Base-by-base conservation (phyloP, 2,113 vertebrate species). In the Chloebia gouldiae region DNA sequence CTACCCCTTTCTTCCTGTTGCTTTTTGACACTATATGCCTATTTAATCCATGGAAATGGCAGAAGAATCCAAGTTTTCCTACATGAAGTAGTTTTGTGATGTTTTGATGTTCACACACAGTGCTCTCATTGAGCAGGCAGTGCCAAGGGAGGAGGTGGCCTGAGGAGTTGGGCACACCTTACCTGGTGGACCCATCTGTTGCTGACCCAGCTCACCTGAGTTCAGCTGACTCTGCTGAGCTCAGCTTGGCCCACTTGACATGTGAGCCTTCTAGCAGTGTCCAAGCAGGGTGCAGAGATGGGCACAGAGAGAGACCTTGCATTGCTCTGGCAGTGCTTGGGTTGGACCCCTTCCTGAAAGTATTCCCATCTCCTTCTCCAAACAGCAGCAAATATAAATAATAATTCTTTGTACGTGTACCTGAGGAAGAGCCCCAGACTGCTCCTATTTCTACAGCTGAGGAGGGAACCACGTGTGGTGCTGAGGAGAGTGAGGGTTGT, bases 191-290 rank as follows among this genome's bases (percentile, higher is more conserved):
- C 12, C 27, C 16, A 59, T 35, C 3, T 45, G 12, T 20, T 76
- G 7, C 68, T 84, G 19, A 47, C 12, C 15, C 37, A 42, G 0
- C 15, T 68, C 28, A 10, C 13, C 18, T 45, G n/a, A 20, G 10
- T 69, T 59, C 60, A 59, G 12, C 10, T 61, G 59, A 28, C 24
- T 44, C 51, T 56, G n/a, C 15, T 47, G 23, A 21, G 49, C 44
- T 49, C 68, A 22, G 16, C 49, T 63, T 0, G 0, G 42, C 53
- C 39, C 37, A 7, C 18, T 6, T 42, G 54, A 42, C 1, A 1
- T 1, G 15, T 30, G 49, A 64, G 17, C 28, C 17, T 30, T 59
- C 35, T 10, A 24, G 37, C 20, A 25, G 50, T 2, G 2, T 37
- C 69, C 25, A 18, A 16, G 33, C 31, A 64, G 35, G 81, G 6